Conservation (phyloP, 1,140 invertebrate genomes). For the Aphelenchoides fujianensis region DNA sequence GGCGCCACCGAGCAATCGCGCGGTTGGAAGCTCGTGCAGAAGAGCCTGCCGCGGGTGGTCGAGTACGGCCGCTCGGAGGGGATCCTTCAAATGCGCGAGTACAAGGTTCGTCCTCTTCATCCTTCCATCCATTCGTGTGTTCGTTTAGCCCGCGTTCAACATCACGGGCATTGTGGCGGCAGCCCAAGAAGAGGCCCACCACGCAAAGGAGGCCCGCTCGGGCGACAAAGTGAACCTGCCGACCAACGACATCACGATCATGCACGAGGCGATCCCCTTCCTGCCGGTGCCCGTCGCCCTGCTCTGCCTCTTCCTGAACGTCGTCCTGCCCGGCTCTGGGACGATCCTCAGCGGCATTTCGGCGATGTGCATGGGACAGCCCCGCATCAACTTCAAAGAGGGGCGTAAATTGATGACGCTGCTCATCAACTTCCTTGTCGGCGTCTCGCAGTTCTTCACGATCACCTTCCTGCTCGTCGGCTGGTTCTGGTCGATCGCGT, state of each 20-base stretch:
- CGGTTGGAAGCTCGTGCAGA: conserved; percentile 60
- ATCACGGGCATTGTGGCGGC: conserved; percentile 61
- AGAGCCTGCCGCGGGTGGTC: conserved; percentile 54
- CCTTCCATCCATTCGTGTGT: background rate
- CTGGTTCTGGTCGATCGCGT: conserved; percentile 95
- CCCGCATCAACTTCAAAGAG: conserved; percentile 71
- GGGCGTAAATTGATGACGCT: conserved; percentile 70
- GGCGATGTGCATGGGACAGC: conserved; percentile 81
- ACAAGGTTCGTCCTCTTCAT: conserved; percentile 22
- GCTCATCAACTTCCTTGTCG: conserved; percentile 79
- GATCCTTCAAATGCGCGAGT: conserved; percentile 51
- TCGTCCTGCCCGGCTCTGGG: conserved; percentile 78
- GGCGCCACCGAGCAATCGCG: conserved; percentile 27
- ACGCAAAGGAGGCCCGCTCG: conserved; percentile 43
- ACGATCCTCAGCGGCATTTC: conserved; percentile 81
- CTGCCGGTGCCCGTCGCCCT: conserved; percentile 78
- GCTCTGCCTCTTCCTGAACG: conserved; percentile 80
- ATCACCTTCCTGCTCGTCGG: conserved; percentile 90
- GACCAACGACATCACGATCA: conserved; percentile 61
- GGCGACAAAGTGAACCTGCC: conserved; percentile 47
- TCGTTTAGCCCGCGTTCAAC: conserved; percentile 43
- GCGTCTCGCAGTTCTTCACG: conserved; percentile 80
- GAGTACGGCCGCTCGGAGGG: conserved; percentile 59
- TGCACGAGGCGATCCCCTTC: conserved; percentile 79
- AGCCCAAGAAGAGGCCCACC: conserved; percentile 59